Percentiles rank a stretch among this genome's conserved stretches.
Evolutionary conservation across 92 coral and sea anemone species (phyloP).

Genomic region (Parazoanthus darwini): DNA sequence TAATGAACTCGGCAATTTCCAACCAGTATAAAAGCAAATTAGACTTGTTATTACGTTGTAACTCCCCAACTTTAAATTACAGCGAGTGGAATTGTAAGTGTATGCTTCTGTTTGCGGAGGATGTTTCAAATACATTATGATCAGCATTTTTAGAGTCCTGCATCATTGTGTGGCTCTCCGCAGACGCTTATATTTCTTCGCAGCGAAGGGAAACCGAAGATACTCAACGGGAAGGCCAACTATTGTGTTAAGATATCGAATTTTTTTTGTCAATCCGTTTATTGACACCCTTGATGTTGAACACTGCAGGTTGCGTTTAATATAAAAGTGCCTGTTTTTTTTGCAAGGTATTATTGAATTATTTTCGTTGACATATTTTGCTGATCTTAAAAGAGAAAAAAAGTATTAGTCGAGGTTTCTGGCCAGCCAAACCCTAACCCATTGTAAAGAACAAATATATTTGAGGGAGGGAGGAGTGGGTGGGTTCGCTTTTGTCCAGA

Average conservation of each 20-base stretch:
- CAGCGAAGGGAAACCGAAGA: no score
- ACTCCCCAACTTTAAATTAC: no score
- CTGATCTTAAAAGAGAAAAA: background rate
- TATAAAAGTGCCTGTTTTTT: background rate
- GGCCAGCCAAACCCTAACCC: background rate
- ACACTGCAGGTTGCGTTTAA: background rate
- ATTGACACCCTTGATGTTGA: background rate
- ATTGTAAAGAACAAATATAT: background rate
- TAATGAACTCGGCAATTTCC: no score
- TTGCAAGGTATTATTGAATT: background rate
- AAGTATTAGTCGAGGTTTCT: background rate
- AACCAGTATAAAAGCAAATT: no score
- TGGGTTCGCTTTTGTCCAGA: background rate
- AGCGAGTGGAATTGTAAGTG: no score
- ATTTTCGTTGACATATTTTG: slow-evolving; percentile 3
- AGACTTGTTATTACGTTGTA: no score
- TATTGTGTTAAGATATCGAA: no score
- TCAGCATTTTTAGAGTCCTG: no score
- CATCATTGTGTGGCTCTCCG: background rate
- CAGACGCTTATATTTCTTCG: background rate
- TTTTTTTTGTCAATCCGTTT: background rate
- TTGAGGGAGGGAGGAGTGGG: background rate
- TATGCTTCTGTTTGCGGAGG: no score
- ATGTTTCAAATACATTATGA: no score
- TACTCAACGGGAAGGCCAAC: no score